These are phyloP conservation scores for Lontra canadensis DNA, from an alignment of 2,113 vertebrate genomes.

Conservation along the genomic window DNA sequence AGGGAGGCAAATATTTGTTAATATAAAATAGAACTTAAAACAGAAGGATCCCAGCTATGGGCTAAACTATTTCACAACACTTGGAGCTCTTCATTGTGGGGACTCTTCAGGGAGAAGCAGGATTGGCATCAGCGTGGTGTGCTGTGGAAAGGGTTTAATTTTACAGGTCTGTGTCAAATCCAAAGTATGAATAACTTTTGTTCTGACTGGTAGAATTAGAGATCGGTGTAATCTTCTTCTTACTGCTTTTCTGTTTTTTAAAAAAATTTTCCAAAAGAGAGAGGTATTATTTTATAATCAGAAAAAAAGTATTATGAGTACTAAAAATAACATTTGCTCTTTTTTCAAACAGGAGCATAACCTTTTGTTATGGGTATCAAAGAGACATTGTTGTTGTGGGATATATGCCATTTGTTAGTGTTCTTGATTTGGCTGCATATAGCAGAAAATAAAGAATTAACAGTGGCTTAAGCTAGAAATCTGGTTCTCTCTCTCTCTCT, in stretches of 20 bases:
- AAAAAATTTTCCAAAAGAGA: slow-evolving; percentile 40
- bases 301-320: slow-evolving; percentile 13
- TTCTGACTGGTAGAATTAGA: slow-evolving; percentile 9
- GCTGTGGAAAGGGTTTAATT: background rate
- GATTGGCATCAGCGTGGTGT: background rate
- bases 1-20: slow-evolving; percentile 41
- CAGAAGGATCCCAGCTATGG: background rate
- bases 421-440: background rate
- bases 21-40: slow-evolving; percentile 34
- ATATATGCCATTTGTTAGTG: slow-evolving; percentile 16
- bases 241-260: slow-evolving; percentile 15
- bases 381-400: background rate
- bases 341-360: slow-evolving; percentile 10
- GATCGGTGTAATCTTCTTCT: slow-evolving; percentile 13
- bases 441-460: slow-evolving; percentile 14
- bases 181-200: background rate
- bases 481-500: background rate
- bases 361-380: slow-evolving; percentile 17
- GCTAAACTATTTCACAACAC: slow-evolving; percentile 1
- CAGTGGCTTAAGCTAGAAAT: background rate
- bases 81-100: slow-evolving; percentile 28
- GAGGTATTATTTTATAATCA: background rate
- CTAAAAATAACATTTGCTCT: background rate
- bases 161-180: slow-evolving; percentile 19
- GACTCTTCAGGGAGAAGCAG: slow-evolving; percentile 26